Conservation (phyloP, 2,888 invertebrate species). For the Beris chalybata region DNA sequence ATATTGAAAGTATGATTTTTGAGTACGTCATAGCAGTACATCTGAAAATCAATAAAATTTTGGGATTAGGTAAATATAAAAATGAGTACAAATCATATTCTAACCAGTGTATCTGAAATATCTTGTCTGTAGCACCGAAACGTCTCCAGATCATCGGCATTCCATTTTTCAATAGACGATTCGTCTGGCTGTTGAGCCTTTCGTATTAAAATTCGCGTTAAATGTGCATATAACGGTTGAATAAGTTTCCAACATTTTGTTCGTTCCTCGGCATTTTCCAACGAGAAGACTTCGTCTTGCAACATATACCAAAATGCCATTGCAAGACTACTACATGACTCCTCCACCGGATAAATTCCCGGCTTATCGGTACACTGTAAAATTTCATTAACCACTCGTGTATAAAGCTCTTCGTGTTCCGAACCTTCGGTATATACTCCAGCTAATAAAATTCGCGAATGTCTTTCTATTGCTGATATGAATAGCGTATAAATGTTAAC, state of each 20-base stretch:
- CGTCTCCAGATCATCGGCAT: slow-evolving; percentile 80
- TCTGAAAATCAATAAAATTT: slow-evolving; percentile 56
- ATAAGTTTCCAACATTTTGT: slow-evolving; percentile 59
- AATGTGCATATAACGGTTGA: slow-evolving; percentile 76
- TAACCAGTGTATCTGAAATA: slow-evolving; percentile 78
- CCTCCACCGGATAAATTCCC: slow-evolving; percentile 86
- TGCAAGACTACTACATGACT: slow-evolving; percentile 80
- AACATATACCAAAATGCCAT: slow-evolving; percentile 92
- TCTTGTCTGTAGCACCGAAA: slow-evolving; percentile 87
- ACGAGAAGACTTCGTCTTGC: slow-evolving; percentile 60
- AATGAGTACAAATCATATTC: slow-evolving; percentile 40
- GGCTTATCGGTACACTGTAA: slow-evolving; percentile 76
- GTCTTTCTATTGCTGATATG: slow-evolving; percentile 72
- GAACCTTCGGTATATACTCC: slow-evolving; percentile 52
- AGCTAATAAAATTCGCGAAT: slow-evolving; percentile 60
- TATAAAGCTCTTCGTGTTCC: slow-evolving; percentile 60
- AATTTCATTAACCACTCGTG: slow-evolving; percentile 70
- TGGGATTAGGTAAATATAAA: slow-evolving; percentile 61
- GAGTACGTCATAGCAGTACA: slow-evolving; percentile 85
- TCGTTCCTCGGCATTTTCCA: slow-evolving; percentile 49
- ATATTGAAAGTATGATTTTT: slow-evolving; percentile 72
- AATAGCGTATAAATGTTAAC: slow-evolving; percentile 69
- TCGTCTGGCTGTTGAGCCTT: slow-evolving; percentile 78
- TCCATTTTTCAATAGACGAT: slow-evolving; percentile 62
- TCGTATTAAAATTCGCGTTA: slow-evolving; percentile 73